A percentile compares a stretch with the other conserved stretches of the same genome.
Conservation (phyloP, 1,140 invertebrate species). For the Pteromalus puparum region DNA sequence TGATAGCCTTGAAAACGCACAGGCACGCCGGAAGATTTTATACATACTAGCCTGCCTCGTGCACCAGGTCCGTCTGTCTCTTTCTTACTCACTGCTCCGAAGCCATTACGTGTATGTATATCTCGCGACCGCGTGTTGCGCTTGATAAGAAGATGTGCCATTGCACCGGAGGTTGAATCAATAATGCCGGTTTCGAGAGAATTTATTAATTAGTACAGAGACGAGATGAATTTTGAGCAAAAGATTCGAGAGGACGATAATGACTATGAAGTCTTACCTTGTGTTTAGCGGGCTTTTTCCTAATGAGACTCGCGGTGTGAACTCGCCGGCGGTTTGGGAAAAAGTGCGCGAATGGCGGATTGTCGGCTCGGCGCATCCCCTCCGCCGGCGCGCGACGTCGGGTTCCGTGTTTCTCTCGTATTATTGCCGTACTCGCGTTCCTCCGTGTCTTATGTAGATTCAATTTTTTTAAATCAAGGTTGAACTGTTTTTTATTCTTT, state of each 20-base stretch:
- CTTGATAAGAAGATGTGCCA: neutral
- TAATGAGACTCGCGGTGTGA: neutral
- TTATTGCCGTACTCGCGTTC: neutral
- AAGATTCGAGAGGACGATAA: neutral
- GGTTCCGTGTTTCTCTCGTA: neutral
- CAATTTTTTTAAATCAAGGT: neutral
- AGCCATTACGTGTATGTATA: too few species aligned
- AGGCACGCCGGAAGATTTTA: constrained; percentile 1
- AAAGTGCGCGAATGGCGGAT: constrained; percentile 45
- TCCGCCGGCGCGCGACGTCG: neutral
- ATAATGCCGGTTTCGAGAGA: too few species aligned
- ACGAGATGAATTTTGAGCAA: neutral
- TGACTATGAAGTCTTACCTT: constrained; percentile 22
- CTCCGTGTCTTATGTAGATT: neutral
- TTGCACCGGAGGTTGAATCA: neutral
- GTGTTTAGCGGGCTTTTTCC: neutral
- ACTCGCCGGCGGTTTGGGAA: constrained; percentile 33
- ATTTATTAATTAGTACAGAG: neutral
- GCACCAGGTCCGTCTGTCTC: neutral
- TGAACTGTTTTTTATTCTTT: neutral
- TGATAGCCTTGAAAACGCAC: constrained; percentile 33
- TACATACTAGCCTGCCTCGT: neutral
- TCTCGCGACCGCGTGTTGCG: neutral
- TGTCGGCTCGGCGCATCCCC: constrained; percentile 10
- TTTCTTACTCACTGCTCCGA: neutral